Evolutionary conservation across 1,140 invertebrate genomes (phyloP), one percentile per base, ranked within the genome.

Genomic region (Centruroides sculpturatus): DNA sequence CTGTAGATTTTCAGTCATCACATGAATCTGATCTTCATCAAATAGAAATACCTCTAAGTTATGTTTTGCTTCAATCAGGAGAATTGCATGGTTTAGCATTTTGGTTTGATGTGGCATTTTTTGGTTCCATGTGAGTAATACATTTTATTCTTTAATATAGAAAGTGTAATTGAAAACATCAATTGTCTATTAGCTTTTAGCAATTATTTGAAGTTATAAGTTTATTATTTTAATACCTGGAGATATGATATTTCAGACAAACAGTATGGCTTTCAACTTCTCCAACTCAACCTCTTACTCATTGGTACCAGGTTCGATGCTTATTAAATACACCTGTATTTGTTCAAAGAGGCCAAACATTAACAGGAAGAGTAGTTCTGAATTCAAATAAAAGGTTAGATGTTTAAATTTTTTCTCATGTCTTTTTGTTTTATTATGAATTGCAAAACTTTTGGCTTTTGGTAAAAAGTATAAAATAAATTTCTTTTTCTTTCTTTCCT

Each of bases 71-170:
- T 66, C 89, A 96, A 73, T 87, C 93, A 34, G 93, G 92, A 54
- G 92, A 92, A 61, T 87, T 97, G 64, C 96, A 99, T 72, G 96
- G 96, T 8, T 76, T 99, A 60, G 96, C 96, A 23, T 98, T 99
- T 77, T 99, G 96, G 96, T 99, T 99, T 76, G 96, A 99, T 78
- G 96, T 98, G n/a, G 87, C 94, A 55, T 99, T 99, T 77, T 83
- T 90, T 56, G 96, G 96, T 36, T 85, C 83, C 59, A 84, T 82
- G 77, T 78, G 71, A 67, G 65, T 69, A 59, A 57, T 64, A 13
- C 12, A 36, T 23, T 23, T 23, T 23, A 23, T 23, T 23, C 23
- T n/a, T 23, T 23, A 23, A 23, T 23, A 23, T 23, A 23, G 23
- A 23, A 23, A 23, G 23, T 23, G 23, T 23, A 23, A 23, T 1